These are phyloP conservation scores for Scyliorhinus canicula DNA, from an alignment of 2,797 vertebrate genomes.

Conservation along the genomic window DNA sequence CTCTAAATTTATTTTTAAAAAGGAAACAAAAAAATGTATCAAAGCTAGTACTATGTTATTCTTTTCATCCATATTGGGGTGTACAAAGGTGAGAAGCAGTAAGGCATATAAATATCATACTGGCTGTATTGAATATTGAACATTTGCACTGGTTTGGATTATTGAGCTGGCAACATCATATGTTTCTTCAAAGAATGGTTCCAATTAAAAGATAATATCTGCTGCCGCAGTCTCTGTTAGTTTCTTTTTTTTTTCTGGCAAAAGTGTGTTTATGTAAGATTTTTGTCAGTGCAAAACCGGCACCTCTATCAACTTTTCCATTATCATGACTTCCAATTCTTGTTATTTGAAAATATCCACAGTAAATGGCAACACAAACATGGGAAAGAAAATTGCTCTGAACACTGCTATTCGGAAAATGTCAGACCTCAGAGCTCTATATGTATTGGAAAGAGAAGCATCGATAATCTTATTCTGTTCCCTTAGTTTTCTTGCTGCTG, in stretches of 20 bases:
- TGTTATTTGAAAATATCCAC: not conserved
- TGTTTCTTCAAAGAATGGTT: conserved; percentile 6
- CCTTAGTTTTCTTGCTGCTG: not conserved
- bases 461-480: not conserved
- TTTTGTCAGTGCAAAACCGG: not conserved
- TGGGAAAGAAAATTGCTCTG: not conserved
- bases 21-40: too few relatives aligned
- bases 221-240: not conserved
- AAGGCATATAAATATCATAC: not conserved
- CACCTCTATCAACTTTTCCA: not conserved
- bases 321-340: not conserved
- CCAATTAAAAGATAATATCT: conserved; percentile 1
- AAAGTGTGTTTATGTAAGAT: not conserved
- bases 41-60: not conserved
- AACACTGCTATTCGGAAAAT: not conserved
- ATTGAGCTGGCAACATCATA: not conserved
- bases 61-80: not conserved
- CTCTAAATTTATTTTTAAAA: too few relatives aligned
- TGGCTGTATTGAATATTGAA: not conserved
- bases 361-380: not conserved
- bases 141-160: not conserved
- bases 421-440: not conserved
- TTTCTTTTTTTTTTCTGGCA: not conserved
- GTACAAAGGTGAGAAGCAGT: conserved; percentile 23
- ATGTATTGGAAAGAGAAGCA: not conserved